Base-by-base conservation (phyloP, 2,888 invertebrate genomes). In the Spisula solida region DNA sequence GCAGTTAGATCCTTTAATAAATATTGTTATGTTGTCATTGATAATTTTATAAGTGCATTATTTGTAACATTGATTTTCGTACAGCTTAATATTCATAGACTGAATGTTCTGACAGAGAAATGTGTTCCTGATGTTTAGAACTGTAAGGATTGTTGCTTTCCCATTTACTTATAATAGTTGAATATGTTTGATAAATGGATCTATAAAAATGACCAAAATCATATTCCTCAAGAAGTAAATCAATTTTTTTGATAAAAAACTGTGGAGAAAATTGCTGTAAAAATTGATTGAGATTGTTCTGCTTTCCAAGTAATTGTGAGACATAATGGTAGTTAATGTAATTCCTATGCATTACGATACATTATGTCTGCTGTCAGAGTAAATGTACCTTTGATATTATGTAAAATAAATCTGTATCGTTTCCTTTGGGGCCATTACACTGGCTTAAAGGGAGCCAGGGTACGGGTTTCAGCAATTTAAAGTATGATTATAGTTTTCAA, bases 301-400 rank as follows among this genome's bases (percentile, higher is more conserved):
- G 60, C 60, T 66, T 66, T 66, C 60, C 20, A 25, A n/a, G 25
- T 66, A 66, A 66, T 66, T 66, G 25, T 25, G 60, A 66, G 60
- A 66, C 60, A 25, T 66, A 25, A 66, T 66, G 25, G 25, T 25
- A 25, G 25, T 66, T 25, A 25, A 66, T 66, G 60, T 25, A 5
- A 25, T 66, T 66, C n/a, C 60, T 66, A 25, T 66, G 25, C 60
- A 66, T 66, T 66, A 66, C 8, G 60, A 25, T 66, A 66, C 25
- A 66, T 47, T 8, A 56, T 56, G 56, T n/a, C 56, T 56, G 60
- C 25, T 25, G 60, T 12, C 25, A 66, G 25, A 51, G 51, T 51
- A 16, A 51, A 14, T 51, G 51, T 14, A 16, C 16, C 51, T 51
- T 51, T 51, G 51, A 51, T 51, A 51, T 51, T 8, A 12, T 51